Conservation (phyloP, 2,888 invertebrate species). For the Drosophila conformis region DNA sequence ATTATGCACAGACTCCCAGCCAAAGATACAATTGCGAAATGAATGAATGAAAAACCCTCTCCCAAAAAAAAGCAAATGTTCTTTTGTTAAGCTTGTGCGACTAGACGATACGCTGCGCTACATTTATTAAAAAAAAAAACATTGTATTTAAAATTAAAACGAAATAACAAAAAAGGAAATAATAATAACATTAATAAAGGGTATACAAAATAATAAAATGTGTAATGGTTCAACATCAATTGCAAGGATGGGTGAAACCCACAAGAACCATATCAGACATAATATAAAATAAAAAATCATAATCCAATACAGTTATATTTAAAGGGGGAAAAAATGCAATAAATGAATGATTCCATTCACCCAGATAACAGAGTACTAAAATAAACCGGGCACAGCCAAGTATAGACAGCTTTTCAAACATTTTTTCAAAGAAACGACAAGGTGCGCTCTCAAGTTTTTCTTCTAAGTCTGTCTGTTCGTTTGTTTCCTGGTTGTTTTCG, state of each 20-base stretch:
- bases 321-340: not conserved
- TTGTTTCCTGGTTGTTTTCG: conserved; percentile 3
- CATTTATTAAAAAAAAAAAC: not conserved
- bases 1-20: conserved; percentile 70
- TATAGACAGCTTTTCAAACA: conserved; percentile 46
- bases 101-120: conserved; percentile 15
- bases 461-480: conserved; percentile 4
- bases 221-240: not conserved
- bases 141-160: no score
- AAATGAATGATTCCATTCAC: not conserved
- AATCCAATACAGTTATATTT: not conserved
- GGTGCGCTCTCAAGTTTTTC: conserved; percentile 11
- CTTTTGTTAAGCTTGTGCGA: not conserved
- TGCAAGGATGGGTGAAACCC: not conserved
- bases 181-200: not conserved
- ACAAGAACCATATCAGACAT: not conserved
- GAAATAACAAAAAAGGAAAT: not conserved
- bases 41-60: conserved; percentile 21
- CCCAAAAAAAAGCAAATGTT: conserved; percentile 8
- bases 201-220: not conserved
- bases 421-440: conserved; percentile 28
- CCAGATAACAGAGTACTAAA: conserved; percentile 19
- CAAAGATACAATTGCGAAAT: conserved; percentile 56
- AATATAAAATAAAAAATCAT: not conserved
- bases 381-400: conserved; percentile 19